Percentiles rank a stretch among this genome's conserved stretches.
phyloP scores from a whole-genome alignment of 1,140 invertebrate genomes.

The Oreohelix idahoensis region DNA sequence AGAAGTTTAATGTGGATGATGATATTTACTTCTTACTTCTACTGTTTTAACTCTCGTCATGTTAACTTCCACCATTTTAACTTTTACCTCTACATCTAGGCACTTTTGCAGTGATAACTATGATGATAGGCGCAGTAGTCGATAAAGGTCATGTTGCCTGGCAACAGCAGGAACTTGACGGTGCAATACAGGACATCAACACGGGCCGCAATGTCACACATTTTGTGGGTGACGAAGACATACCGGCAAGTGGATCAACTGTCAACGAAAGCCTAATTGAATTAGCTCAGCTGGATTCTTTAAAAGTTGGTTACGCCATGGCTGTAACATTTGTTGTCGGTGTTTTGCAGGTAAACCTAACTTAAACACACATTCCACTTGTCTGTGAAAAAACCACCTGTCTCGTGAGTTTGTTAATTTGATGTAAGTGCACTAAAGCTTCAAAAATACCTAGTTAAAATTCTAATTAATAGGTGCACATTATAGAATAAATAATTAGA shows the following conservation, averaged over 20 bases:
- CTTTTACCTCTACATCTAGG: conserved; percentile 50
- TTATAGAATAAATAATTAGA: too few relatives aligned
- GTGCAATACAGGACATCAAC: conserved; percentile 5
- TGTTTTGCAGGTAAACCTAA: conserved; percentile 60
- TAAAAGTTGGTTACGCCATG: conserved; percentile 64
- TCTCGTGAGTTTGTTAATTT: too few relatives aligned
- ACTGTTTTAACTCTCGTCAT: too few relatives aligned
- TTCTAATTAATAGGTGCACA: too few relatives aligned
- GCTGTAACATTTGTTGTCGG: conserved; percentile 65
- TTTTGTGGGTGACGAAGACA: neutral
- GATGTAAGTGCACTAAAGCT: too few relatives aligned
- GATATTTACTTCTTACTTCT: too few relatives aligned
- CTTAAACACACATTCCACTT: too few relatives aligned
- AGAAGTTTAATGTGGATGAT: too few relatives aligned
- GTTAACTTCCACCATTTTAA: too few relatives aligned
- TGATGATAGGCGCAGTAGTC: conserved; percentile 73
- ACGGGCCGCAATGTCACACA: conserved; percentile 9
- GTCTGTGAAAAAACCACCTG: too few relatives aligned
- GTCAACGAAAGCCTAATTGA: neutral
- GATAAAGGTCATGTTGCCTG: conserved; percentile 55
- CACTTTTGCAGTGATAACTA: conserved; percentile 74
- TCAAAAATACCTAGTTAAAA: too few relatives aligned
- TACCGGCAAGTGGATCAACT: neutral
- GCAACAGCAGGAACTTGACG: conserved; percentile 36
- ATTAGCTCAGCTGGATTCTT: conserved; percentile 39